These are phyloP conservation scores for Yponomeuta cagnagella DNA, from an alignment of 2,888 invertebrate species.

Conservation along the genomic window DNA sequence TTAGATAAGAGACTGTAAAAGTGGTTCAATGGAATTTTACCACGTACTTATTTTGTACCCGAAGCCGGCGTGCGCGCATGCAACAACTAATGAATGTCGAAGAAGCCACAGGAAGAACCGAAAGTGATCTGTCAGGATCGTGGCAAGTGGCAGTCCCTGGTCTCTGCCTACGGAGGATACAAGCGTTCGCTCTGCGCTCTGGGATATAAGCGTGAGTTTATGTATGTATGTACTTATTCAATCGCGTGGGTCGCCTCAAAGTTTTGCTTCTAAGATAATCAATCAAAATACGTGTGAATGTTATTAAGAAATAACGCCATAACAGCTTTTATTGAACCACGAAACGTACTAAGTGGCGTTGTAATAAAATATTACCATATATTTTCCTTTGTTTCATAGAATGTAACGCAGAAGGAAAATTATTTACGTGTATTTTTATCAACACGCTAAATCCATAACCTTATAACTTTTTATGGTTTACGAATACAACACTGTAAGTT, in stretches of 20 bases:
- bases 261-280: background rate
- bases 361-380: background rate
- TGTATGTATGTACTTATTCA: no score
- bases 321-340: conserved; percentile 2
- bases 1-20: background rate
- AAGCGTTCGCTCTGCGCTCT: no score
- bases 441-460: background rate
- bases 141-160: no score
- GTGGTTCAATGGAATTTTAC: background rate
- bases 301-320: conserved; percentile 13
- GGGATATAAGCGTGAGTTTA: background rate
- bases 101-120: no score
- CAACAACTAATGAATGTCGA: no score
- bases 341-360: background rate
- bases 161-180: no score
- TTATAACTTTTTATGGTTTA: background rate
- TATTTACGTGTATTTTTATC: background rate
- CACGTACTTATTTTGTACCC: background rate
- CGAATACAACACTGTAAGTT: conserved; percentile 17
- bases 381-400: conserved; percentile 7
- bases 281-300: conserved; percentile 11
- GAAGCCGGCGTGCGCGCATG: no score
- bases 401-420: background rate
- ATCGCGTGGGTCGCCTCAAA: conserved; percentile 5
- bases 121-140: no score